These are phyloP conservation scores for Cheilosia urbana DNA, from an alignment of 2,888 invertebrate genomes.

Conservation along the genomic window DNA sequence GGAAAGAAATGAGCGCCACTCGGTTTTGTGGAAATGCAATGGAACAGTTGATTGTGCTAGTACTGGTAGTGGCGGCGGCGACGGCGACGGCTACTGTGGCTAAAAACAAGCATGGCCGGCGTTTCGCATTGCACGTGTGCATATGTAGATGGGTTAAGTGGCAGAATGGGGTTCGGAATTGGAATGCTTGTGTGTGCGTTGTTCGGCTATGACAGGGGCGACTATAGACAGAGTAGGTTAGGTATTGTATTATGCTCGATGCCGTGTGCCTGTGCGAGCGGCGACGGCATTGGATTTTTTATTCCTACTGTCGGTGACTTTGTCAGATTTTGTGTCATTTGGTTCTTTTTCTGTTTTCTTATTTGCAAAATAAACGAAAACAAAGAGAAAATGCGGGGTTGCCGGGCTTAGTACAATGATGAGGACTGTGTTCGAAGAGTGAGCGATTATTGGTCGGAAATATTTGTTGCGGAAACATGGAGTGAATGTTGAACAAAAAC, in stretches of 20 bases:
- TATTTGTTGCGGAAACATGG: too few relatives aligned
- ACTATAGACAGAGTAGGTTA: neutral
- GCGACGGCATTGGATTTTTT: slow-evolving; percentile 73
- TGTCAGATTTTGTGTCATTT: slow-evolving; percentile 66
- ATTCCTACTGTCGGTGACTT: slow-evolving; percentile 56
- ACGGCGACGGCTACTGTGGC: slow-evolving; percentile 44
- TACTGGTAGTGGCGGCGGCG: slow-evolving; percentile 44
- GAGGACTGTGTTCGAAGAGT: slow-evolving; percentile 47
- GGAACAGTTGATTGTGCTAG: slow-evolving; percentile 16
- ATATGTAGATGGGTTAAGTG: slow-evolving; percentile 52
- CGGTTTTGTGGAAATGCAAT: slow-evolving; percentile 47
- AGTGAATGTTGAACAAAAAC: too few relatives aligned
- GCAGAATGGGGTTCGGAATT: slow-evolving; percentile 45
- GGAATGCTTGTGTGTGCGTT: slow-evolving; percentile 33
- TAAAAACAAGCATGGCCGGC: slow-evolving; percentile 75
- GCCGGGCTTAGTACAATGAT: slow-evolving; percentile 30
- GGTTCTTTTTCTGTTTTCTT: slow-evolving; percentile 48
- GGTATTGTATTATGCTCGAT: neutral
- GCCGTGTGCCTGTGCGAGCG: slow-evolving; percentile 49
- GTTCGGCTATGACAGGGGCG: neutral
- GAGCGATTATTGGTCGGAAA: neutral
- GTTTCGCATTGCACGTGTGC: slow-evolving; percentile 62
- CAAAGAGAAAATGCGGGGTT: slow-evolving; percentile 48
- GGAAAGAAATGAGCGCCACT: slow-evolving; percentile 56
- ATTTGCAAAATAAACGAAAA: slow-evolving; percentile 66